These are phyloP conservation scores for Morpho helenor DNA, from an alignment of 2,888 invertebrate genomes.

Conservation along the genomic window DNA sequence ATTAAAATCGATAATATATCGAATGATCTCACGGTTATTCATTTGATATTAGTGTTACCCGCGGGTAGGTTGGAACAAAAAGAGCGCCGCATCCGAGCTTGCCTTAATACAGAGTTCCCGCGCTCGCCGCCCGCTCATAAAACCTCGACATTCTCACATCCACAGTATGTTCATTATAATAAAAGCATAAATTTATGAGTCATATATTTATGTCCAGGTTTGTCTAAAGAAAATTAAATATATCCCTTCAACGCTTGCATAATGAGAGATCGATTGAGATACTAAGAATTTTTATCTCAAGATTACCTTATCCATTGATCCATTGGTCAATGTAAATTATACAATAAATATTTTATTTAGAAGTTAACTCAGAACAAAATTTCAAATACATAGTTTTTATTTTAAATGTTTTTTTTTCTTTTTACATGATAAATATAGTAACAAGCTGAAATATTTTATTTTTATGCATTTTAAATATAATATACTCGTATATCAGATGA, in stretches of 20 bases:
- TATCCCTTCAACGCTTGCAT: slow-evolving; percentile 15
- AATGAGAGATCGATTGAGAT: slow-evolving; percentile 16
- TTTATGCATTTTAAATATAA: no score
- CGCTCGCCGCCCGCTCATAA: slow-evolving; percentile 48
- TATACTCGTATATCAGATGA: no score
- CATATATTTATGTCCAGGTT: slow-evolving; percentile 46
- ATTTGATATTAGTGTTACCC: slow-evolving; percentile 20
- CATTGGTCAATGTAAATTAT: not conserved
- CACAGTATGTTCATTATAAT: slow-evolving; percentile 71
- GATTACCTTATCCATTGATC: no score
- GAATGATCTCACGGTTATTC: slow-evolving; percentile 15
- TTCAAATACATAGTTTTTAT: no score
- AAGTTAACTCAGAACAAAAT: no score
- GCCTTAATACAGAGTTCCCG: slow-evolving; percentile 48
- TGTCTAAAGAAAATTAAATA: slow-evolving; percentile 43
- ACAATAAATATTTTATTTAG: no score
- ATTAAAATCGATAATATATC: not conserved
- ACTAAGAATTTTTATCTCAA: not conserved
- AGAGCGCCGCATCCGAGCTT: slow-evolving; percentile 52
- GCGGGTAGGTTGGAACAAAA: slow-evolving; percentile 44
- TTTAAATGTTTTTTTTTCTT: no score
- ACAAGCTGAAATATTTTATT: no score
- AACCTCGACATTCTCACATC: slow-evolving; percentile 65
- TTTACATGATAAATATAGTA: no score
- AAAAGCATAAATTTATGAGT: slow-evolving; percentile 67